Base-by-base conservation (phyloP, 2,113 vertebrate species). In the Brienomyrus longianalis region DNA sequence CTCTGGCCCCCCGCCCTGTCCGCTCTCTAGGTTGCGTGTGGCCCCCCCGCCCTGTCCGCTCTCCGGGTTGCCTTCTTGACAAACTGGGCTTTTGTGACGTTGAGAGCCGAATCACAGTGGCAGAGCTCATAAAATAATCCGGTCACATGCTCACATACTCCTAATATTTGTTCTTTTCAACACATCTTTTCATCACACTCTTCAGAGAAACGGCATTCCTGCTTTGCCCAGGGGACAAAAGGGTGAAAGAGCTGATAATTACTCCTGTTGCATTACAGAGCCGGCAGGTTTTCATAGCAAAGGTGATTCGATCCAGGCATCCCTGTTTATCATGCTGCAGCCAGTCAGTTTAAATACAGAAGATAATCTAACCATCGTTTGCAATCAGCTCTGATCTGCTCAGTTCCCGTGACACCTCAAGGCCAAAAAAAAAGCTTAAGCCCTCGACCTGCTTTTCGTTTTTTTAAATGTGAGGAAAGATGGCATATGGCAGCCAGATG, bases 401-500 rank as follows among this genome's bases (percentile, higher is more conserved):
- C 88, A 45, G 86, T 92, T 92, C 90, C 90, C 92, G 80, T 88
- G 70, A 93, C 91, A 90, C 88, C 74, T 91, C 92, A 70, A 80
- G 92, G 91, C 87, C 92, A 91, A 92, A 93, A 90, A 89, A 89
- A 94, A 95, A 95, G 95, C 94, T 90, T 91, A 90, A 88, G 87
- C 91, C 93, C 70, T 80, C 74, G 93, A 91, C 91, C 93, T 89
- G 93, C 88, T 87, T 66, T 45, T 92, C 92, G 90, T 91, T 86
- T 91, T 91, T 92, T 93, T 94, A 94, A 95, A 95, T 92, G 92
- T 39, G 77, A 80, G 74, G 91, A 93, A 93, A 93, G 93, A 94
- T 93, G 94, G 92, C 95, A 96, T 95, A 96, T 96, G 95, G 94
- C 94, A 93, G 94, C 93, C 96, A 96, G 96, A 95, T 96, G 95